A percentile compares a stretch with the other conserved stretches of the same genome.
Conservation (phyloP, 2,113 vertebrate species). For the Peromyscus californicus region DNA sequence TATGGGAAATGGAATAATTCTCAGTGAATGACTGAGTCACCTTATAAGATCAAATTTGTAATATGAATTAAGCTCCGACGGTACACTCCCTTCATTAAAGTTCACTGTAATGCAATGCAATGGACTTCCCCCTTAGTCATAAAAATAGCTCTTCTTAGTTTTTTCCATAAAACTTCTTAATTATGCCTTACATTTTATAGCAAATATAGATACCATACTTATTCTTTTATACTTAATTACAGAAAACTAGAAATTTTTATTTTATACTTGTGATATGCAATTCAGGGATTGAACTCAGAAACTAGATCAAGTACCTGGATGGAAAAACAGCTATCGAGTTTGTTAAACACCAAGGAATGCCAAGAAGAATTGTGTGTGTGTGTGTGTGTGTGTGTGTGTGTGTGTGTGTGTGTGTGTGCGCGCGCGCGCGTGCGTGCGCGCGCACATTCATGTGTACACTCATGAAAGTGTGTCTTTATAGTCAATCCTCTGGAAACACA, state of each 20-base stretch:
- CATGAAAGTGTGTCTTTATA: not conserved
- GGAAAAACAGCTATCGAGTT: not conserved
- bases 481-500: not conserved
- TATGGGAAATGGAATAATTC: slow-evolving; percentile 2
- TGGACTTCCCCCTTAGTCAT: not conserved
- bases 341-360: not conserved
- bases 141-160: not conserved
- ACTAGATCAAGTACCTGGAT: not conserved
- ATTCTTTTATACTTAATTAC: slow-evolving; percentile 4
- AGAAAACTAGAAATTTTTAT: slow-evolving; percentile 15
- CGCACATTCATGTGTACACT: not conserved
- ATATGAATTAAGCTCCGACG: not conserved
- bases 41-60: slow-evolving; percentile 13
- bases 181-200: not conserved
- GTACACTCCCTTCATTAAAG: not conserved
- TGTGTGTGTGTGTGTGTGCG: not conserved
- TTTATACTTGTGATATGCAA: not conserved
- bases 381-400: not conserved
- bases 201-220: slow-evolving; percentile 6
- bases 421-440: too few relatives aligned
- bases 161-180: not conserved
- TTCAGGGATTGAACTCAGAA: not conserved
- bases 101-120: not conserved
- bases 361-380: not conserved
- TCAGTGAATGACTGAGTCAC: not conserved